These are phyloP conservation scores for Eumerus sabulonum DNA, from an alignment of 2,888 invertebrate genomes.

Conservation along the genomic window DNA sequence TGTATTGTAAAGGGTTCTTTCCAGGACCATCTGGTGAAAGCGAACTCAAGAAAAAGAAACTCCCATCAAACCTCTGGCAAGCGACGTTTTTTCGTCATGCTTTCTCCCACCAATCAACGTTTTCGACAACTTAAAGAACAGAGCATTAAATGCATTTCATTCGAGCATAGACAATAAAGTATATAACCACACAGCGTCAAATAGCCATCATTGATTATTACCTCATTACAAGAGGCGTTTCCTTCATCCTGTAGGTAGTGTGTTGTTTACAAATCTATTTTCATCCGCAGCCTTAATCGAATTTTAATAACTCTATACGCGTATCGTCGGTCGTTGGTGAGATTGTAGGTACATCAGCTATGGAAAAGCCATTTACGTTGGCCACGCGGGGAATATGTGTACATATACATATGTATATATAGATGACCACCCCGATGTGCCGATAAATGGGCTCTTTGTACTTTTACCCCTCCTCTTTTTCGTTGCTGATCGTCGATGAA, in stretches of 20 bases:
- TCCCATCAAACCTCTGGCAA: too few relatives aligned
- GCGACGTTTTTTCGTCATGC: too few relatives aligned
- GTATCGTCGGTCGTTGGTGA: too few relatives aligned
- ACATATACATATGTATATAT: too few relatives aligned
- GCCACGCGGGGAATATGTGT: too few relatives aligned
- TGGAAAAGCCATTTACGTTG: constrained; percentile 60
- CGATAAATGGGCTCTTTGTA: constrained; percentile 57
- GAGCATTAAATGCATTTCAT: too few relatives aligned
- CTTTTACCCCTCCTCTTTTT: constrained; percentile 29
- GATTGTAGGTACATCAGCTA: background rate
- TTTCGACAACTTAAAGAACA: too few relatives aligned
- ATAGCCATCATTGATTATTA: constrained; percentile 36
- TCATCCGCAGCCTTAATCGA: constrained; percentile 50
- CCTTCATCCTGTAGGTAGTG: constrained; percentile 11
- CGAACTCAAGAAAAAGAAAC: too few relatives aligned
- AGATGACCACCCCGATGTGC: constrained; percentile 60
- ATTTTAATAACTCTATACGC: constrained; percentile 65
- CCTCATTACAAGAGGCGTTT: constrained; percentile 54
- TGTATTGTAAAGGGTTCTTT: too few relatives aligned
- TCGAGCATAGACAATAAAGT: too few relatives aligned
- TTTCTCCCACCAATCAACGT: too few relatives aligned
- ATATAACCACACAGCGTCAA: background rate
- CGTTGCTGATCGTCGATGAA: background rate
- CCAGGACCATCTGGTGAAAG: too few relatives aligned
- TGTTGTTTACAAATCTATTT: constrained; percentile 52